phyloP scores from a whole-genome alignment of 2,113 vertebrate genomes.

The Tragelaphus strepsiceros region DNA sequence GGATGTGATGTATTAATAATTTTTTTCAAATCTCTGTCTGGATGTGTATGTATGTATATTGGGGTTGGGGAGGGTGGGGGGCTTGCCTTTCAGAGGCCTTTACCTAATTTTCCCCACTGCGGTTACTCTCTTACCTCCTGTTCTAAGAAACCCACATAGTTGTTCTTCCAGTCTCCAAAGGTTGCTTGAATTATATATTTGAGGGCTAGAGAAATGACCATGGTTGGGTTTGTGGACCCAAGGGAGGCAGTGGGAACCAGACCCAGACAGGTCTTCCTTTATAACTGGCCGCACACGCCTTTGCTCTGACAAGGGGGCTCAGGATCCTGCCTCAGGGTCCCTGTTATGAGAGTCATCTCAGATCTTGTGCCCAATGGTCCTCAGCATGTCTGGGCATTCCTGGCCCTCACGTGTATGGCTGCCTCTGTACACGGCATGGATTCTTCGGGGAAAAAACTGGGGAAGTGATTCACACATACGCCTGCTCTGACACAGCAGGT shows the following conservation, averaged over 20 bases:
- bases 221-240: background rate
- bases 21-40: background rate
- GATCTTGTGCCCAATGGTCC: background rate
- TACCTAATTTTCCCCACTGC: background rate
- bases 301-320: too few species aligned
- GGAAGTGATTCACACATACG: accelerated
- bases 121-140: background rate
- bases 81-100: background rate
- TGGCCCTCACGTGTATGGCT: accelerated
- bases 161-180: background rate
- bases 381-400: background rate
- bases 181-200: background rate
- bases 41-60: background rate
- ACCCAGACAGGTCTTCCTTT: background rate
- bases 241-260: background rate
- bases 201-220: too few species aligned
- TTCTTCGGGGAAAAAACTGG: accelerated
- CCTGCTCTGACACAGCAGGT: background rate
- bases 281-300: background rate
- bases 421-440: accelerated
- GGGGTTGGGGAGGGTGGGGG: accelerated
- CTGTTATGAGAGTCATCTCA: background rate
- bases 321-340: background rate
- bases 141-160: background rate
- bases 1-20: background rate